Percentiles rank a stretch among this genome's conserved stretches.
Evolutionary conservation across 2,888 invertebrate species (phyloP).

Genomic region (Galerucella nymphaeae): DNA sequence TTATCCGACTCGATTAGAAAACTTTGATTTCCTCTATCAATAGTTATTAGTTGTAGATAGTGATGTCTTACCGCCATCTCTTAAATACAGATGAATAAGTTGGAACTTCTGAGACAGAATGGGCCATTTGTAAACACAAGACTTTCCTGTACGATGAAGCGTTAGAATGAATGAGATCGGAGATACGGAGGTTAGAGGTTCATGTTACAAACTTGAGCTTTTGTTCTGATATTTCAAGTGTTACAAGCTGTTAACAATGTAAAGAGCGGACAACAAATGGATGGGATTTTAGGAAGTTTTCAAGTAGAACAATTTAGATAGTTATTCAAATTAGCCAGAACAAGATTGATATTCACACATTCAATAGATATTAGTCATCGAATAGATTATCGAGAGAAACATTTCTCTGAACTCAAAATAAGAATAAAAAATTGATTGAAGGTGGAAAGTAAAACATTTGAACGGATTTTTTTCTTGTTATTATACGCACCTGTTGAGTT

Average conservation of each 20-base stretch:
- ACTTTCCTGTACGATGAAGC: slow-evolving; percentile 33
- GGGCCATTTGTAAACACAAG: slow-evolving; percentile 35
- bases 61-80: slow-evolving; percentile 8
- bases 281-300: background rate
- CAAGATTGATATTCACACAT: background rate
- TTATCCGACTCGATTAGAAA: background rate
- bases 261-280: slow-evolving; percentile 3
- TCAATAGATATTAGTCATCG: background rate
- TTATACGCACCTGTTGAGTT: slow-evolving; percentile 70
- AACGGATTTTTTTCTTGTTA: background rate
- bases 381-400: background rate
- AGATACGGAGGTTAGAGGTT: slow-evolving; percentile 32
- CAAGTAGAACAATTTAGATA: background rate
- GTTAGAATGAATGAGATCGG: slow-evolving; percentile 16
- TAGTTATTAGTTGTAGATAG: slow-evolving; percentile 11
- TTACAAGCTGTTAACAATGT: background rate
- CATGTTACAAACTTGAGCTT: slow-evolving; percentile 17
- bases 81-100: slow-evolving; percentile 23
- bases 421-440: no score
- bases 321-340: background rate
- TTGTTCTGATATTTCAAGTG: slow-evolving; percentile 8
- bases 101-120: slow-evolving; percentile 22
- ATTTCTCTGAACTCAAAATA: no score
- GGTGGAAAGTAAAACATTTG: background rate
- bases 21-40: background rate